phyloP scores from a whole-genome alignment of 2,888 invertebrate genomes.

The Pediacus dermestoides region DNA sequence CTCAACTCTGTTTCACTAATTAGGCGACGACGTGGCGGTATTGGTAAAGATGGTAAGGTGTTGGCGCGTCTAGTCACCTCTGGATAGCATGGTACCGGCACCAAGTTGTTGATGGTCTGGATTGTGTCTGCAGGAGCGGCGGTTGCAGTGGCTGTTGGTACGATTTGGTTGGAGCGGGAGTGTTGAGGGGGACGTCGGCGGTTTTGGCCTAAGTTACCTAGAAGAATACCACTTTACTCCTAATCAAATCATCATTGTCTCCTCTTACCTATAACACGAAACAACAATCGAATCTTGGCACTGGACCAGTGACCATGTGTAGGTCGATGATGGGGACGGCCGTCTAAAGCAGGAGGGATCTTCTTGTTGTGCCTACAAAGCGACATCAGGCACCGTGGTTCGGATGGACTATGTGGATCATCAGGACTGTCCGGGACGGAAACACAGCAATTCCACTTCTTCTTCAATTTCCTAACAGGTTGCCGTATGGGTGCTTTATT shows the following conservation, averaged over 20 bases:
- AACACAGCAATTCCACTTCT: slow-evolving; percentile 60
- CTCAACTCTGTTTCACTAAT: slow-evolving; percentile 50
- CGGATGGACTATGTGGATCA: slow-evolving; percentile 51
- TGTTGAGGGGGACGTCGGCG: slow-evolving; percentile 30
- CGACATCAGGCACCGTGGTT: slow-evolving; percentile 46
- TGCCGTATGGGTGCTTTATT: slow-evolving; percentile 9
- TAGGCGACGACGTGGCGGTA: slow-evolving; percentile 50
- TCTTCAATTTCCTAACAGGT: slow-evolving; percentile 41
- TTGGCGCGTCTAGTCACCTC: slow-evolving; percentile 33
- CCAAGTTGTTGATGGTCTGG: slow-evolving; percentile 56
- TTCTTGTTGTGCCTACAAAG: slow-evolving; percentile 44
- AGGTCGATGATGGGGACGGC: slow-evolving; percentile 37
- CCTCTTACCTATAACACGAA: slow-evolving; percentile 42
- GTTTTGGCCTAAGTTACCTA: slow-evolving; percentile 40
- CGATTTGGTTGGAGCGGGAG: slow-evolving; percentile 50
- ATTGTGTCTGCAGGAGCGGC: slow-evolving; percentile 49
- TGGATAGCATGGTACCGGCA: slow-evolving; percentile 51
- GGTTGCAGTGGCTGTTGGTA: slow-evolving; percentile 51
- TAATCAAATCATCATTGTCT: no score
- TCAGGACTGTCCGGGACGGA: slow-evolving; percentile 60
- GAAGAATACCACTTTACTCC: slow-evolving; percentile 1
- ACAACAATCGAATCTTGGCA: slow-evolving; percentile 47
- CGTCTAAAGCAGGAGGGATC: slow-evolving; percentile 35
- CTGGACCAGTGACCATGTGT: slow-evolving; percentile 48
- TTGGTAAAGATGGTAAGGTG: slow-evolving; percentile 40